phyloP scores from a whole-genome alignment of 1,140 invertebrate genomes.

The Euborellia annulipes region DNA sequence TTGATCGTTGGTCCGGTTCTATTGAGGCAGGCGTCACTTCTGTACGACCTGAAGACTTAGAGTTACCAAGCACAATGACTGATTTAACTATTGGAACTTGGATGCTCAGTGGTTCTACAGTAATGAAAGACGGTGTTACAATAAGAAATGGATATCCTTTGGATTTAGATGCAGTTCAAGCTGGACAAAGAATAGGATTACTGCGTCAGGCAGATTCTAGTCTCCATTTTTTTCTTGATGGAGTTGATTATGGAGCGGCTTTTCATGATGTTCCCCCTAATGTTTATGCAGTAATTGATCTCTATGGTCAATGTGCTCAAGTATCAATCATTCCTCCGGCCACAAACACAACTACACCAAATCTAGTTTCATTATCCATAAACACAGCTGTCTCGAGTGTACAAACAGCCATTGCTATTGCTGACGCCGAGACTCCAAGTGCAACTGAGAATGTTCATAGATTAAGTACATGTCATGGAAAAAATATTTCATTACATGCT shows the following conservation, averaged over 20 bases:
- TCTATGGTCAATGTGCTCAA: conserved; percentile 89
- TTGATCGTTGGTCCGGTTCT: conserved; percentile 80
- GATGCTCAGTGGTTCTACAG: conserved; percentile 69
- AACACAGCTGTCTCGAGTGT: background rate
- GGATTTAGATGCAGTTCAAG: conserved; percentile 61
- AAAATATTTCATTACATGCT: conserved; percentile 50
- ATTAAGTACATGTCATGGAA: conserved; percentile 53
- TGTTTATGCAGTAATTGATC: conserved; percentile 86
- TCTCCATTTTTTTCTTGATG: conserved; percentile 82
- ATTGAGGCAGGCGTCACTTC: conserved; percentile 55
- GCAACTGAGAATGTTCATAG: conserved; percentile 29
- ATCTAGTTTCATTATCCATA: background rate
- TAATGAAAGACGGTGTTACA: conserved; percentile 70
- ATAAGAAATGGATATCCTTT: conserved; percentile 67
- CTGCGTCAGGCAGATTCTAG: conserved; percentile 71
- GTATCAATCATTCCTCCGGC: conserved; percentile 37
- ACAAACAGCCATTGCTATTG: conserved; percentile 25
- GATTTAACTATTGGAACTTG: conserved; percentile 85
- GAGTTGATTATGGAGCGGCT: conserved; percentile 75
- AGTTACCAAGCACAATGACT: conserved; percentile 58
- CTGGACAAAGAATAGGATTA: conserved; percentile 67
- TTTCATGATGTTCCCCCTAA: conserved; percentile 65
- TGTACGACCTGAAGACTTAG: conserved; percentile 36
- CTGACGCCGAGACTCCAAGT: conserved; percentile 28
- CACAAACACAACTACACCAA: conserved; percentile 3